Evolutionary conservation across 2,113 vertebrate genomes (phyloP), one percentile per base, ranked within the genome.

Genomic region (Alouatta palliata): DNA sequence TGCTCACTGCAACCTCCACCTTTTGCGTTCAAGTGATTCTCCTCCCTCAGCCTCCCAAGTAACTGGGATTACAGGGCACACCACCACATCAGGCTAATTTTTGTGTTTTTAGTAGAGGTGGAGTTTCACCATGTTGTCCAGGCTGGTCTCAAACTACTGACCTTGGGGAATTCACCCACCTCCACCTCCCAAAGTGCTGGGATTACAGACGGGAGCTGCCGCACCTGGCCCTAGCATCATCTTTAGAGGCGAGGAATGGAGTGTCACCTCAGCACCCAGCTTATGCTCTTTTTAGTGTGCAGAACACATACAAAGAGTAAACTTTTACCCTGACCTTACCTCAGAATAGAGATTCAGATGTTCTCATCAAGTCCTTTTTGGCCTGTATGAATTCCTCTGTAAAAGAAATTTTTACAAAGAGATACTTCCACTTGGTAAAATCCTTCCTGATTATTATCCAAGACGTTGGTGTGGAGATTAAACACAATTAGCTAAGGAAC

Each of bases 301-400:
- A 79, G 27, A 89, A 43, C 1, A 8, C 1, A 19, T 35, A 52
- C 7, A 66, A 43, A 95, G 27, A 64, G 25, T 20, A 91, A 84
- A 68, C 19, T 47, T 54, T 40, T 47, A 68, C 14, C 8, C 23
- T 6, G 3, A 1, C 45, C 56, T 91, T 70, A 73, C 76, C 80
- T 87, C 30, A 87, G 56, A 89, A 14, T 12, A 66, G 5, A 17
- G 30, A 58, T 80, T 92, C 85, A 96, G 64, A 66, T 21, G 68
- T 80, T 84, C 45, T 91, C 49, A 92, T 54, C 10, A 92, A 43
- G 13, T 92, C 19, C 16, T 87, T 35, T 87, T 35, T 93, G 56
- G 23, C 16, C 47, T 92, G 88, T n/a, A 77, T n/a, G 66, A 88
- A 96, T 3, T 89, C 19, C 21, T 32, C 12, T 94, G 61, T 76